A percentile compares a stretch with the other conserved stretches of the same genome.
These are phyloP conservation scores for Falco peregrinus DNA, from an alignment of 2,797 vertebrate genomes.

Conservation along the genomic window DNA sequence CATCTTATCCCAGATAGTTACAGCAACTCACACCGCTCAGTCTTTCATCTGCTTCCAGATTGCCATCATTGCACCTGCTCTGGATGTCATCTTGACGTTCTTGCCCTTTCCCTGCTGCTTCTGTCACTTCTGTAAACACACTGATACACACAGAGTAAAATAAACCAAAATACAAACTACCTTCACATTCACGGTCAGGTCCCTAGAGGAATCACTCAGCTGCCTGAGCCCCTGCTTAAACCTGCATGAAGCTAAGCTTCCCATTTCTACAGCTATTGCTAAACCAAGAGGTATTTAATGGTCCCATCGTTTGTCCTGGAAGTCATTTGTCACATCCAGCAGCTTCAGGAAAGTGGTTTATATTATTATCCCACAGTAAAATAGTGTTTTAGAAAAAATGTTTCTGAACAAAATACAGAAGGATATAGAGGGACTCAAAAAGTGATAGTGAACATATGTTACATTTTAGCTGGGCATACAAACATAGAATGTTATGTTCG, in stretches of 20 bases:
- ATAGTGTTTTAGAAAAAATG: fast-evolving
- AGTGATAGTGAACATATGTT: not conserved
- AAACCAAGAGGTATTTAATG: not conserved
- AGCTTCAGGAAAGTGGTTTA: not conserved
- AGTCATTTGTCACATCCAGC: not conserved
- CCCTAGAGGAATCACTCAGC: not conserved
- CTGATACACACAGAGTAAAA: not conserved
- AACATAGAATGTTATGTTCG: not conserved
- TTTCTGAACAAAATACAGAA: not conserved
- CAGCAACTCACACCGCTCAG: not conserved
- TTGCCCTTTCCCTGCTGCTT: not conserved
- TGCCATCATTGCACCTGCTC: not conserved
- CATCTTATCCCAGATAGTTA: not conserved
- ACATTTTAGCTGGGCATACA: not conserved
- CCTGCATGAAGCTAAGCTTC: not conserved
- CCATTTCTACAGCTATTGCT: not conserved
- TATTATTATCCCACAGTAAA: not conserved
- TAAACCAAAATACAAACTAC: not conserved
- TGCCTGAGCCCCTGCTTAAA: not conserved
- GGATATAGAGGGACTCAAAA: not conserved
- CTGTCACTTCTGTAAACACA: not conserved
- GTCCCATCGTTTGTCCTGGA: not conserved
- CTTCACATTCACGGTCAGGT: not conserved
- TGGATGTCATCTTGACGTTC: not conserved
- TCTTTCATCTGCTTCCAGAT: not conserved